phyloP scores from a whole-genome alignment of 2,113 vertebrate species.

The Tretioscincus oriximinensis region DNA sequence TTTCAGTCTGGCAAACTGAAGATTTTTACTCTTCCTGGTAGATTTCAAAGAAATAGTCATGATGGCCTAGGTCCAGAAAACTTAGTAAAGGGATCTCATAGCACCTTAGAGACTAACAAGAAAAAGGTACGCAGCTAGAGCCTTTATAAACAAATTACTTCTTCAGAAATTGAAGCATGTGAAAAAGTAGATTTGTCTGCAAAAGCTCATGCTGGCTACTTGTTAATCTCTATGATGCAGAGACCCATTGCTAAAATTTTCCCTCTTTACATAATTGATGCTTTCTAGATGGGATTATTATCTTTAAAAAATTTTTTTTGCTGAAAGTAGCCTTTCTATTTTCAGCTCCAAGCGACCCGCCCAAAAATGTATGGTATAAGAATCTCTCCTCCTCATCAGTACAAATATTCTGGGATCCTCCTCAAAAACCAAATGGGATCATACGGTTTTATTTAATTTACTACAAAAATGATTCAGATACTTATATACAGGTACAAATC shows the following conservation, averaged over 20 bases:
- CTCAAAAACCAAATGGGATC: constrained; percentile 86
- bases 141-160: no score
- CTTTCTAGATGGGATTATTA: not conserved
- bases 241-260: not conserved
- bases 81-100: no score
- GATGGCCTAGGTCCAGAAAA: no score
- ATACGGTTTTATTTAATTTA: constrained; percentile 85
- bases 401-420: constrained; percentile 83
- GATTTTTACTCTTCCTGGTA: no score
- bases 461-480: constrained; percentile 75
- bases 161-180: no score
- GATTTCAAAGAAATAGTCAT: no score
- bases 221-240: no score
- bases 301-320: not conserved
- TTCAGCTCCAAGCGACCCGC: constrained; percentile 87
- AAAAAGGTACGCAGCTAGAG: no score
- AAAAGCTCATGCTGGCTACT: no score
- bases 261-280: not conserved
- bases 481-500: constrained; percentile 80
- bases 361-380: constrained; percentile 78
- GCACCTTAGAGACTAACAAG: no score
- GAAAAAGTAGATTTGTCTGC: no score
- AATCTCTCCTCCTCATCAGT: constrained; percentile 83
- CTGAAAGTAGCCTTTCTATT: constrained; percentile 45
- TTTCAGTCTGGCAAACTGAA: no score